Percentiles rank a stretch among this genome's conserved stretches.
These are phyloP conservation scores for Ferdinandea cuprea DNA, from an alignment of 2,888 invertebrate species.

Conservation along the genomic window DNA sequence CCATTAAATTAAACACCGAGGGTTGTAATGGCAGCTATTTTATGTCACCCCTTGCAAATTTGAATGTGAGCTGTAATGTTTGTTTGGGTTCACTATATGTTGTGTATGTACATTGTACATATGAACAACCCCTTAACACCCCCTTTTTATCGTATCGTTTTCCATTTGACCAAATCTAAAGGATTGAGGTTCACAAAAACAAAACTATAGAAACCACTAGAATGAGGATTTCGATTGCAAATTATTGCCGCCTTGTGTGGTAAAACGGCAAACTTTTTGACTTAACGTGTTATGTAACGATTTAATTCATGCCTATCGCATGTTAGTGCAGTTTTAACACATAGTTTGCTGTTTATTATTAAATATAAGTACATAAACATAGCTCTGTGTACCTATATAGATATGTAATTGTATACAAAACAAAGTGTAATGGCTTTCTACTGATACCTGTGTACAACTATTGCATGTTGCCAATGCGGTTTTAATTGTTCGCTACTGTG, in stretches of 20 bases:
- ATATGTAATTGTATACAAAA: background rate
- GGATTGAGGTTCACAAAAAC: constrained; percentile 39
- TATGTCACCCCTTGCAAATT: constrained; percentile 33
- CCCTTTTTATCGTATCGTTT: background rate
- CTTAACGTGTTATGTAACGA: constrained; percentile 17
- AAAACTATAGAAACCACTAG: constrained; percentile 15
- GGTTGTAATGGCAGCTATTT: constrained; percentile 45
- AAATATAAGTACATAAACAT: background rate
- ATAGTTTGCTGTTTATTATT: constrained; percentile 27
- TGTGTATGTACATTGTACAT: background rate
- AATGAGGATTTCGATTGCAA: constrained; percentile 36
- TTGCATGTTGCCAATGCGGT: constrained; percentile 58
- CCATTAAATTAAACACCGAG: constrained; percentile 54
- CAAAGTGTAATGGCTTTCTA: constrained; percentile 3
- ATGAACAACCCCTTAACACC: constrained; percentile 5
- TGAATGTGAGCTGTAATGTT: constrained; percentile 21
- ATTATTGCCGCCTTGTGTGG: constrained; percentile 22
- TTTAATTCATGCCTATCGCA: constrained; percentile 50
- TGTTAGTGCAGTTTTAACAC: constrained; percentile 50
- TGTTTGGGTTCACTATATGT: constrained; percentile 14
- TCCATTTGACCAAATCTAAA: constrained; percentile 34
- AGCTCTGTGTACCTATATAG: background rate
- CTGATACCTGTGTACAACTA: background rate
- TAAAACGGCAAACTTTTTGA: background rate
- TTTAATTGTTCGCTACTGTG: constrained; percentile 63